Evolutionary conservation across 1,140 invertebrate genomes (phyloP).

Genomic region (Babylonia areolata): DNA sequence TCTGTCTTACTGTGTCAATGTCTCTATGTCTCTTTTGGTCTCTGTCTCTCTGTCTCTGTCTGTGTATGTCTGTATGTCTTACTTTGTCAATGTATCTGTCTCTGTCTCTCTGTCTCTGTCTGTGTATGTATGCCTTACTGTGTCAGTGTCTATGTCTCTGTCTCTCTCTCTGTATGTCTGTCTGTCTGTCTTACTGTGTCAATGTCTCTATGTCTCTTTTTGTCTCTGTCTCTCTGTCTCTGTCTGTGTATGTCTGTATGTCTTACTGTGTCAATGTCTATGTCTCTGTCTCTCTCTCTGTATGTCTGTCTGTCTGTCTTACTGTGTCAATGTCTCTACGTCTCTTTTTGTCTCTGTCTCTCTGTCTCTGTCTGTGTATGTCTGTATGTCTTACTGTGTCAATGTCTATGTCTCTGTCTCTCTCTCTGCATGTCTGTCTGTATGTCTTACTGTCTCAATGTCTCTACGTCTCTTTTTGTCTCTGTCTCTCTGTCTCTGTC

Average conservation of each 20-base stretch:
- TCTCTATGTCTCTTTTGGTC: too few relatives aligned
- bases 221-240: neutral
- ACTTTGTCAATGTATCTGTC: too few relatives aligned
- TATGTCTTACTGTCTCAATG: too few relatives aligned
- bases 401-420: conserved; percentile 5
- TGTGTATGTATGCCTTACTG: too few relatives aligned
- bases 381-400: neutral
- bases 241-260: neutral
- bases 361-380: neutral
- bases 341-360: neutral
- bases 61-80: too few relatives aligned
- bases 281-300: neutral
- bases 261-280: neutral
- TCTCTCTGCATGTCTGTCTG: neutral
- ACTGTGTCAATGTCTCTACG: neutral
- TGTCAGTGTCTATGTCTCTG: too few relatives aligned
- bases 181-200: neutral
- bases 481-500: too few relatives aligned
- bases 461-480: too few relatives aligned
- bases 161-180: neutral
- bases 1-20: too few relatives aligned
- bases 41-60: too few relatives aligned
- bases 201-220: neutral
- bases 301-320: conserved; percentile 22
- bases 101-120: too few relatives aligned